These are phyloP conservation scores for Drosophila monieri DNA, from an alignment of 2,888 invertebrate genomes.

Conservation along the genomic window DNA sequence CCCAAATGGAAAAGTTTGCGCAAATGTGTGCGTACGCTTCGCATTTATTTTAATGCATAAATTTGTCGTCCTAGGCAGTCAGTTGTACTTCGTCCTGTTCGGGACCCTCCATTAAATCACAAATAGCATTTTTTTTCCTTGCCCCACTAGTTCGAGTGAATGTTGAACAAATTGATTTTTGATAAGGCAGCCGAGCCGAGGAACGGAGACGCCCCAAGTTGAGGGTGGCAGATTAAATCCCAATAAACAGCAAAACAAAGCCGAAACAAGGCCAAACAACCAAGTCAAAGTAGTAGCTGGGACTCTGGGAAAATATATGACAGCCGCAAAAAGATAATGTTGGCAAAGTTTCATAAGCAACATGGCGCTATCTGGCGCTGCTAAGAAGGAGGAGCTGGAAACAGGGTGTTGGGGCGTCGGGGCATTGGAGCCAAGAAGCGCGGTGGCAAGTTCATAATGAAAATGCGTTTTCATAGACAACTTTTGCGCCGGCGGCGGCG, in stretches of 20 bases:
- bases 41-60: conserved; percentile 60
- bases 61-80: conserved; percentile 35
- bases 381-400: not conserved
- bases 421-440: conserved; percentile 3
- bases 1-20: conserved; percentile 35
- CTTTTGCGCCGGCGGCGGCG: conserved; percentile 32
- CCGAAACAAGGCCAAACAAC: conserved; percentile 37
- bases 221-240: conserved; percentile 44
- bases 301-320: conserved; percentile 41
- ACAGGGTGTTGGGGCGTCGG: not conserved
- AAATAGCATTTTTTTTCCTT: conserved; percentile 22
- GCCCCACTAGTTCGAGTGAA: conserved; percentile 39
- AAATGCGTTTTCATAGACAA: conserved; percentile 58
- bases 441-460: conserved; percentile 50
- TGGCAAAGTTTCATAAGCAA: conserved; percentile 42
- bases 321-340: conserved; percentile 42
- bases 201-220: not conserved
- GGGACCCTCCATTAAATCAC: conserved; percentile 25
- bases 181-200: conserved; percentile 42
- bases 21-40: conserved; percentile 38
- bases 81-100: not conserved
- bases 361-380: conserved; percentile 32
- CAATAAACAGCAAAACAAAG: conserved; percentile 43
- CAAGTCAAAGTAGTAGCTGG: conserved; percentile 27
- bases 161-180: conserved; percentile 59